Evolutionary conservation across 92 coral and sea anemone species (phyloP).

Genomic region (Porites lobata): DNA sequence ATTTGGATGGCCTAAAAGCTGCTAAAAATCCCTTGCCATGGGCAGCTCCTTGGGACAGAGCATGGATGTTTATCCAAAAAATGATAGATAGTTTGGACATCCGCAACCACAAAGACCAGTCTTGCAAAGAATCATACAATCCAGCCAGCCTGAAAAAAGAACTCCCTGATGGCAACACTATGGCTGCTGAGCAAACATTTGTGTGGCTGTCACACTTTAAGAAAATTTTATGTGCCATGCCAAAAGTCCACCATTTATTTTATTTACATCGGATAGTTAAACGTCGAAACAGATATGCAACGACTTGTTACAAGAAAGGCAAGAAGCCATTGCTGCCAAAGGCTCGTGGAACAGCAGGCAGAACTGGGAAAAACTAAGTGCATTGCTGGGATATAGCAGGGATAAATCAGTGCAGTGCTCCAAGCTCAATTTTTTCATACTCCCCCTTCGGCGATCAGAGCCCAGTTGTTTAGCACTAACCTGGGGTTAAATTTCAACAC

Average conservation of each 20-base stretch:
- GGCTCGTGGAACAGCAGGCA: not conserved
- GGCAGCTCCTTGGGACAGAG: slow-evolving; percentile 23
- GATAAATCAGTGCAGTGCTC: too few species aligned
- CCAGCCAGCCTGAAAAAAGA: slow-evolving; percentile 9
- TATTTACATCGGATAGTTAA: slow-evolving; percentile 61
- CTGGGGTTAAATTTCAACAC: too few species aligned
- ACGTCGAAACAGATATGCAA: slow-evolving; percentile 53
- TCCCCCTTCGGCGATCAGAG: too few species aligned
- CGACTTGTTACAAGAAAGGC: slow-evolving; percentile 44
- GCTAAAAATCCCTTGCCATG: slow-evolving; percentile 25
- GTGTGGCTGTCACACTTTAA: slow-evolving; percentile 58
- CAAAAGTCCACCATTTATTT: slow-evolving; percentile 61
- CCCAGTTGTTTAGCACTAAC: too few species aligned
- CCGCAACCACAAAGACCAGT: slow-evolving; percentile 1
- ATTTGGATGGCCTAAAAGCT: slow-evolving; percentile 46
- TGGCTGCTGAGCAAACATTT: slow-evolving; percentile 60
- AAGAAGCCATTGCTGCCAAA: slow-evolving; percentile 60
- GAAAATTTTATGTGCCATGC: slow-evolving; percentile 68
- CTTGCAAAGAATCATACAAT: too few species aligned
- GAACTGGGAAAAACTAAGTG: too few species aligned
- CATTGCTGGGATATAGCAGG: too few species aligned
- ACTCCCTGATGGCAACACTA: slow-evolving; percentile 50
- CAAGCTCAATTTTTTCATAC: too few species aligned
- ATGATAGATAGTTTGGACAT: slow-evolving; percentile 38
- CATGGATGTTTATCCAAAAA: slow-evolving; percentile 19